A percentile compares a stretch with the other conserved stretches of the same genome.
phyloP scores from a whole-genome alignment of 2,888 invertebrate species.

The Oligia fasciuncula region DNA sequence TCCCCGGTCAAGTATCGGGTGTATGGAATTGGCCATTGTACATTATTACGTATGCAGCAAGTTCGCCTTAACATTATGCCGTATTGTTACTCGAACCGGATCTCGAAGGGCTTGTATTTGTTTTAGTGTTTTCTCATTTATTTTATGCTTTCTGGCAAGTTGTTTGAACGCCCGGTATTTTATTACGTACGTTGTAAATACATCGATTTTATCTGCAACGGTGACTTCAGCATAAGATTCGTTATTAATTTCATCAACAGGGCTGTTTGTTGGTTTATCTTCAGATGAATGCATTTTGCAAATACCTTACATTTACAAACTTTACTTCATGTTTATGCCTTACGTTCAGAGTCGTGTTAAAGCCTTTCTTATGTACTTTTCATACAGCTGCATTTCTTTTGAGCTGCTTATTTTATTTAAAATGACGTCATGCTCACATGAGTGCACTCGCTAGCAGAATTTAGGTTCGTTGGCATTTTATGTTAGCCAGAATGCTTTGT shows the following conservation, averaged over 20 bases:
- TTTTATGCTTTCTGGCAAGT: conserved; percentile 52
- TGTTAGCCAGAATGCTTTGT: conserved; percentile 6
- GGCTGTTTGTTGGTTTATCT: conserved; percentile 25
- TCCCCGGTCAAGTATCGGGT: conserved; percentile 69
- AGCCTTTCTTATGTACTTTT: not conserved
- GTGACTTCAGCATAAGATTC: conserved; percentile 39
- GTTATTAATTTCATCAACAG: conserved; percentile 41
- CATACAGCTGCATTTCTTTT: conserved; percentile 14
- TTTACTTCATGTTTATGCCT: not conserved
- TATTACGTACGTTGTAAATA: conserved; percentile 32
- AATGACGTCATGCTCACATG: conserved; percentile 42
- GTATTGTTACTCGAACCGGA: conserved; percentile 71
- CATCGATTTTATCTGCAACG: conserved; percentile 41
- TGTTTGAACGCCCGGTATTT: conserved; percentile 46
- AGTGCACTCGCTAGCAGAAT: conserved; percentile 21
- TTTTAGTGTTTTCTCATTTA: conserved; percentile 49
- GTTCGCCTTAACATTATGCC: conserved; percentile 64
- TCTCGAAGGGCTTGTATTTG: conserved; percentile 53
- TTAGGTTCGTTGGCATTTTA: conserved; percentile 21
- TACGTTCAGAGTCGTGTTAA: conserved; percentile 9
- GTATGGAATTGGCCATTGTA: conserved; percentile 71
- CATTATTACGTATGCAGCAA: conserved; percentile 70
- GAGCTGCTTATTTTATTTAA: not conserved
- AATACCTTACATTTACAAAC: conserved; percentile 24
- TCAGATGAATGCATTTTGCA: conserved; percentile 17